Evolutionary conservation across 2,113 vertebrate species (phyloP).

Genomic region (Edolisoma coerulescens): DNA sequence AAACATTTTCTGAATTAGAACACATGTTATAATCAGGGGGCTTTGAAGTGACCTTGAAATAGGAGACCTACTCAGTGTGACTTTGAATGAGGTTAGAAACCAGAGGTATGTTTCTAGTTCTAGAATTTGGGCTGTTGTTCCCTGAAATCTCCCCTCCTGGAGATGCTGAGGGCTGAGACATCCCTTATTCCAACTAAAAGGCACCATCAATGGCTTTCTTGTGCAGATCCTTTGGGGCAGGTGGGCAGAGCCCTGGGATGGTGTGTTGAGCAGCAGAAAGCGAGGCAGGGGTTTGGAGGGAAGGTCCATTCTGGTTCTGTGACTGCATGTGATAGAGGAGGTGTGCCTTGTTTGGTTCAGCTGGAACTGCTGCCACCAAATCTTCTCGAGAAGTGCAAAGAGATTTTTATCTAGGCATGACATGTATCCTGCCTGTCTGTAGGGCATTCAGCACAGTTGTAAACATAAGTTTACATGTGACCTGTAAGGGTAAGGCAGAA

Average conservation of each 20-base stretch:
- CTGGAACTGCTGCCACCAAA: neutral
- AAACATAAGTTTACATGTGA: neutral
- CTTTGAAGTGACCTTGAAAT: neutral
- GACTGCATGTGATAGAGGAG: neutral
- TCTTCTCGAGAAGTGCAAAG: neutral
- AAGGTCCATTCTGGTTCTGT: neutral
- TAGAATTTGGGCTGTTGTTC: neutral
- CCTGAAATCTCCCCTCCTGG: neutral
- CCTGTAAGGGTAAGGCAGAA: neutral
- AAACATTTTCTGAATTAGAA: neutral
- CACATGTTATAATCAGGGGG: neutral
- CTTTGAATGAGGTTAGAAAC: neutral
- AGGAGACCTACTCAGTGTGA: neutral
- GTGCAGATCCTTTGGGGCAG: neutral
- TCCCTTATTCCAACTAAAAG: neutral
- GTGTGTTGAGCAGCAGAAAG: neutral
- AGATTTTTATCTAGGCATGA: neutral
- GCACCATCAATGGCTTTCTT: fast-evolving
- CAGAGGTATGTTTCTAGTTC: neutral
- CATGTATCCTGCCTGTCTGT: neutral
- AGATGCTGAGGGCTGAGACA: neutral
- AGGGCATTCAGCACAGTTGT: neutral
- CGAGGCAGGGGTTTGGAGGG: neutral
- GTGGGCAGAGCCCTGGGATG: neutral
- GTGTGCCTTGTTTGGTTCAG: neutral